Percentiles rank a stretch among this genome's conserved stretches.
Conservation (phyloP, 53 echinoderm and acorn worm genomes). For the Luidia sarsii region DNA sequence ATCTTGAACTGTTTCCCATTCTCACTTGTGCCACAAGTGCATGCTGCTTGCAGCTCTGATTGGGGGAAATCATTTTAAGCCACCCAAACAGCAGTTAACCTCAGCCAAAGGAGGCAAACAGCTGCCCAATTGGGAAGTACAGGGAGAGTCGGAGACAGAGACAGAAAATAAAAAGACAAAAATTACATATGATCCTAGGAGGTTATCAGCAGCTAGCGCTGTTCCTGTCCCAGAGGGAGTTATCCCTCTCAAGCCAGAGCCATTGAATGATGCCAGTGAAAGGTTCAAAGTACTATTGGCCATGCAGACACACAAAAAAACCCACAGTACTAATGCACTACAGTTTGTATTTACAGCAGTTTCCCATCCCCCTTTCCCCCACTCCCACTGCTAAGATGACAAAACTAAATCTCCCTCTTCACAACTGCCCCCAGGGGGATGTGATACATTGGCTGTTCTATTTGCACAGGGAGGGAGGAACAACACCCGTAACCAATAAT, state of each 20-base stretch:
- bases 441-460: too few relatives aligned
- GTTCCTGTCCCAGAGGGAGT: constrained; percentile 36
- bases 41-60: too few relatives aligned
- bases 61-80: too few relatives aligned
- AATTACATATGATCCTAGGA: not conserved
- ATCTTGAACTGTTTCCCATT: too few relatives aligned
- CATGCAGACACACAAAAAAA: not conserved
- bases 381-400: not conserved
- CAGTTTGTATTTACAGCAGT: constrained; percentile 7
- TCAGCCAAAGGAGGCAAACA: constrained; percentile 8
- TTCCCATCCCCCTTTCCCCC: constrained; percentile 3
- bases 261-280: not conserved
- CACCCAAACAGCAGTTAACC: constrained; percentile 22
- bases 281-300: constrained; percentile 32
- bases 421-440: too few relatives aligned
- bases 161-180: not conserved
- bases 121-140: constrained; percentile 1
- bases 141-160: too few relatives aligned
- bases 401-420: too few relatives aligned
- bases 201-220: constrained; percentile 1
- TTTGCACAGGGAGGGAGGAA: too few relatives aligned
- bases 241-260: constrained; percentile 4
- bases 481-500: too few relatives aligned
- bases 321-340: constrained; percentile 4
- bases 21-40: too few relatives aligned